Percentiles rank a stretch among this genome's conserved stretches.
Evolutionary conservation across 2,888 invertebrate genomes (phyloP).

Genomic region (Synanthedon tipuliformis): DNA sequence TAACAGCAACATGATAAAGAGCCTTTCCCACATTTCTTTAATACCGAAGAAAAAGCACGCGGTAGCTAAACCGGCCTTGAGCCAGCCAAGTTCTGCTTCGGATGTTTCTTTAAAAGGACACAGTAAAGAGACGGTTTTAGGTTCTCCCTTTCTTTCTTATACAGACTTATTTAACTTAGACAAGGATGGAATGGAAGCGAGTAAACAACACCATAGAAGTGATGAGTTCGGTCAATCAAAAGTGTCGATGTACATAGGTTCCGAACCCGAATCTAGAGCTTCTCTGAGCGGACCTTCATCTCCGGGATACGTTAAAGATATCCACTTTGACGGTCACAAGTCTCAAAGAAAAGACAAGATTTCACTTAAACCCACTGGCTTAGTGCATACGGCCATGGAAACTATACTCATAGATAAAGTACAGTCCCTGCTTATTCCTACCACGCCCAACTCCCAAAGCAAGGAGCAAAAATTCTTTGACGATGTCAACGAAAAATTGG

Average conservation of each 20-base stretch:
- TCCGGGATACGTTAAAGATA: constrained; percentile 24
- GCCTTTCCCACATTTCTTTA: constrained; percentile 56
- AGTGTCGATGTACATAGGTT: constrained; percentile 61
- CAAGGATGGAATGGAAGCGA: constrained; percentile 32
- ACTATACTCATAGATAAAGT: constrained; percentile 70
- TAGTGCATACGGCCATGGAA: constrained; percentile 67
- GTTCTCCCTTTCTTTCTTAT: constrained; percentile 64
- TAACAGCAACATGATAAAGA: constrained; percentile 59
- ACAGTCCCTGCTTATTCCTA: constrained; percentile 47
- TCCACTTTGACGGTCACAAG: constrained; percentile 25
- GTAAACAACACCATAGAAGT: constrained; percentile 38
- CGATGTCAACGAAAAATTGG: constrained; percentile 48
- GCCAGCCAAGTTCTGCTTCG: constrained; percentile 47
- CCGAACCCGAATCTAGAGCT: constrained; percentile 51
- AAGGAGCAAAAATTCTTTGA: constrained; percentile 46
- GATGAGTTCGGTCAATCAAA: constrained; percentile 40
- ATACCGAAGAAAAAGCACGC: constrained; percentile 48
- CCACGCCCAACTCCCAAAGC: constrained; percentile 36
- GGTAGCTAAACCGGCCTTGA: constrained; percentile 32
- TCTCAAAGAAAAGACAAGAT: constrained; percentile 28
- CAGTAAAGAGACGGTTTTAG: constrained; percentile 60
- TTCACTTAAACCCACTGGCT: constrained; percentile 39
- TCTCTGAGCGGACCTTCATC: constrained; percentile 45
- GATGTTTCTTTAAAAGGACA: constrained; percentile 51
- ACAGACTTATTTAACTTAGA: constrained; percentile 51